A percentile compares a stretch with the other conserved stretches of the same genome.
These are phyloP conservation scores for Lepidochrysops patricia DNA, from an alignment of 2,888 invertebrate genomes.

Conservation along the genomic window DNA sequence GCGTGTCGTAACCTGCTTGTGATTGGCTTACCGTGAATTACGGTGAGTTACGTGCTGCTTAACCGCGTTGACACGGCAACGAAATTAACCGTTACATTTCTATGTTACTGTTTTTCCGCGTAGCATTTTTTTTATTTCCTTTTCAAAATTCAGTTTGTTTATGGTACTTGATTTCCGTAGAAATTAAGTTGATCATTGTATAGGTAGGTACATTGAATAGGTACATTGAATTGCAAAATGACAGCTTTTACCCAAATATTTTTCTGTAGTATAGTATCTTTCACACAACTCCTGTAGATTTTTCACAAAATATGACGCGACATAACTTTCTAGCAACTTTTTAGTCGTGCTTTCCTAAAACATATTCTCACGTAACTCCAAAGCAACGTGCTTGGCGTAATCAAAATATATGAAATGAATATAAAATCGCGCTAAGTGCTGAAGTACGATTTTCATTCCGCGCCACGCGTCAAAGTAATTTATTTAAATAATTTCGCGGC, in stretches of 20 bases:
- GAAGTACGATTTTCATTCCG: conserved; percentile 5
- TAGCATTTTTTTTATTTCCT: neutral
- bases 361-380: neutral
- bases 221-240: neutral
- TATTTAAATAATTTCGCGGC: conserved; percentile 9
- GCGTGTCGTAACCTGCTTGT: conserved; percentile 13
- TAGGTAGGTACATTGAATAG: too few relatives aligned
- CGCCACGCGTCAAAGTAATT: conserved; percentile 7
- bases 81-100: neutral
- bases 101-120: neutral
- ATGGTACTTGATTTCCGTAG: too few relatives aligned
- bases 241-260: too few relatives aligned
- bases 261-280: too few relatives aligned
- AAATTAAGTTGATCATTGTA: too few relatives aligned
- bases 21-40: conserved; percentile 2
- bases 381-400: neutral
- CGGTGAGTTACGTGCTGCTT: neutral
- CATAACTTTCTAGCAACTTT: too few relatives aligned
- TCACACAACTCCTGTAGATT: too few relatives aligned
- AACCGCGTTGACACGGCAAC: conserved; percentile 8
- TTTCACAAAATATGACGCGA: too few relatives aligned
- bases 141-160: neutral
- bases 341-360: too few relatives aligned
- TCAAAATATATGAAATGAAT: conserved; percentile 1
- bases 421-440: neutral